Evolutionary conservation across 2,888 invertebrate species (phyloP), one percentile per base, ranked within the genome.

Genomic region (Panorpa germanica): DNA sequence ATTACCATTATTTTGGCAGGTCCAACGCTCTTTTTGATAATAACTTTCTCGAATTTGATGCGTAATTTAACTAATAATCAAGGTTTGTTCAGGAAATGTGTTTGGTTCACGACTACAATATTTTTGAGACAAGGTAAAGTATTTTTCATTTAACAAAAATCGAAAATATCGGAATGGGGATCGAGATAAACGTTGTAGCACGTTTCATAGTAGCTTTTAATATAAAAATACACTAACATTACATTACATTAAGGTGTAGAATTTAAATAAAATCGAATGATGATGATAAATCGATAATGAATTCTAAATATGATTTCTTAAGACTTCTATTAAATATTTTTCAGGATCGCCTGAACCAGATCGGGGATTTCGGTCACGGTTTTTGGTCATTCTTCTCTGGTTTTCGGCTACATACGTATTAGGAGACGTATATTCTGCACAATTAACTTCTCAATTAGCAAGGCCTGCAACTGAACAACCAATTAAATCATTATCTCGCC

Each of bases 371-470:
- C 70, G 73, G 41, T 68, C 70, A 2, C 63, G 76, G 27, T 61
- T 75, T 25, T 62, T 77, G n/a, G 63, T 68, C 9, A 67, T 73
- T 16, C 51, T 77, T 3, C 61, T 77, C 26, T 74, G 74, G 29
- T 58, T 78, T n/a, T 70, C 72, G 16, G 72, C 74, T 2, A 78
- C 78, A 1, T 78, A 78, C 46, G 75, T 78, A 4, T 67, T 78
- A 28, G 74, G 72, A 0, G 77, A 77, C 47, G 72, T 78, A 60
- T 78, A 78, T 46, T 76, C 77, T 0, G 77, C 78, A 0, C 77
- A 76, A 48, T 49, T 78, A 36, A 78, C 77, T 7, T 77, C 77
- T 3, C 55, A 78, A 14, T 58, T 78, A 33, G 77, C 78, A 0
- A 59, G 68, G 28, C 78, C 78, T 3, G 72, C 74, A 1, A 59